phyloP scores from a whole-genome alignment of 2,888 invertebrate genomes.

The Cyclophora albipunctata region DNA sequence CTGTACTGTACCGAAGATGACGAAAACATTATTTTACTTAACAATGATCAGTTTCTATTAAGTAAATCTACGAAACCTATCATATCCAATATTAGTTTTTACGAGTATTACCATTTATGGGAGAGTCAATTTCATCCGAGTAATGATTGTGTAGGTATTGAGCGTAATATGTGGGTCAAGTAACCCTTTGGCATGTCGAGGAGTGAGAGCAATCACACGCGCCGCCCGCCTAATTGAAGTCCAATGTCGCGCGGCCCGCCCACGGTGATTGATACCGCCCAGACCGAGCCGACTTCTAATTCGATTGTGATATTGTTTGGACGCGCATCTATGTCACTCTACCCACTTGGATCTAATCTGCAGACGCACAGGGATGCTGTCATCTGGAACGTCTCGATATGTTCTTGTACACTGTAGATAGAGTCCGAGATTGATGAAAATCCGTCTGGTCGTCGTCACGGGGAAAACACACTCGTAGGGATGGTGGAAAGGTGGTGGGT shows the following conservation, averaged over 20 bases:
- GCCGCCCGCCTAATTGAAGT: conserved; percentile 73
- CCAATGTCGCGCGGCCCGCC: conserved; percentile 71
- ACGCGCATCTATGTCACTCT: conserved; percentile 49
- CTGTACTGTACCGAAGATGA: conserved; percentile 20
- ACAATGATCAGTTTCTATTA: conserved; percentile 10
- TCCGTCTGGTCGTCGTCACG: conserved; percentile 30
- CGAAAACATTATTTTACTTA: conserved; percentile 23
- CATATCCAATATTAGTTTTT: too few relatives aligned
- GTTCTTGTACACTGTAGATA: conserved; percentile 33
- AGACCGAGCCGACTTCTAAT: conserved; percentile 58
- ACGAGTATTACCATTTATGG: too few relatives aligned
- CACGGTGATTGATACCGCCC: conserved; percentile 71
- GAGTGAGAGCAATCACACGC: conserved; percentile 68
- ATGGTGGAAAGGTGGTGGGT: conserved; percentile 41
- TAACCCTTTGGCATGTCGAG: conserved; percentile 64
- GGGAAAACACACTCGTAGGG: conserved; percentile 38
- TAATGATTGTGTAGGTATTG: too few relatives aligned
- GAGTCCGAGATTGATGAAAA: conserved; percentile 41
- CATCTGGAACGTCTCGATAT: conserved; percentile 39
- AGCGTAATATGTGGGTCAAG: conserved; percentile 68
- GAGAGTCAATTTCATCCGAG: too few relatives aligned
- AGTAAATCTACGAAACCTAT: too few relatives aligned
- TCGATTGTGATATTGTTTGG: conserved; percentile 67
- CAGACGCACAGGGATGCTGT: conserved; percentile 42
- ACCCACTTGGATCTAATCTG: conserved; percentile 38